These are phyloP conservation scores for Melipona quadrifasciata DNA, from an alignment of 1,140 invertebrate species.

Conservation along the genomic window DNA sequence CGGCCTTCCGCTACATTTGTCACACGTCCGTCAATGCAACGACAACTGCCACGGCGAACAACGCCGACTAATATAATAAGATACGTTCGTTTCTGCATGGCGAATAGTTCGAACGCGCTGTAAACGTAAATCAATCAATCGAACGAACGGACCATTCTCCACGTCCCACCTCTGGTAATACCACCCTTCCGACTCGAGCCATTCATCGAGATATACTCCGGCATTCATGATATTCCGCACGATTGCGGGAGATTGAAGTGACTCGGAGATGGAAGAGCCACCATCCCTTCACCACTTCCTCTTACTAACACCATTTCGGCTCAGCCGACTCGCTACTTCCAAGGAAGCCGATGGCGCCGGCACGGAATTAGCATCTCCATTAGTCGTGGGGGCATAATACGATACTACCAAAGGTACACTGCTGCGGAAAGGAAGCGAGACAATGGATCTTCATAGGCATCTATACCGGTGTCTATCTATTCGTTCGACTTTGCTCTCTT, in stretches of 20 bases:
- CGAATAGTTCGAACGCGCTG: slow-evolving; percentile 21
- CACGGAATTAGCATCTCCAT: slow-evolving; percentile 78
- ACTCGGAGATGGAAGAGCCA: slow-evolving; percentile 67
- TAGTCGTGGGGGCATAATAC: slow-evolving; percentile 74
- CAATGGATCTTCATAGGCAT: slow-evolving; percentile 60
- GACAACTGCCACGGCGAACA: slow-evolving; percentile 11
- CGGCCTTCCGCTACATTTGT: background rate
- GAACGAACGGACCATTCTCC: slow-evolving; percentile 63
- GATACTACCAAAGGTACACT: slow-evolving; percentile 70
- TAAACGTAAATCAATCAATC: slow-evolving; percentile 67
- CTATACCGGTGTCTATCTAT: slow-evolving; percentile 44
- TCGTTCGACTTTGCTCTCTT: slow-evolving; percentile 51
- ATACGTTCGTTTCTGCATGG: slow-evolving; percentile 35
- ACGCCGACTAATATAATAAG: slow-evolving; percentile 41
- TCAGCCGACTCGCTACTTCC: slow-evolving; percentile 51
- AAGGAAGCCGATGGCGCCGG: slow-evolving; percentile 55
- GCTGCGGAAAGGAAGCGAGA: slow-evolving; percentile 67
- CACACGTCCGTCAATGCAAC: background rate
- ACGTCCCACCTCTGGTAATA: slow-evolving; percentile 56
- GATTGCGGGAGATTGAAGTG: slow-evolving; percentile 73
- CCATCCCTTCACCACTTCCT: slow-evolving; percentile 39
- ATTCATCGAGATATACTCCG: slow-evolving; percentile 72
- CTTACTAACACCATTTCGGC: slow-evolving; percentile 22
- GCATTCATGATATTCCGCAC: slow-evolving; percentile 76
- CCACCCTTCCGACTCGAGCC: slow-evolving; percentile 64